phyloP scores from a whole-genome alignment of 2,888 invertebrate genomes.

The Aspidiotus rigidus region DNA sequence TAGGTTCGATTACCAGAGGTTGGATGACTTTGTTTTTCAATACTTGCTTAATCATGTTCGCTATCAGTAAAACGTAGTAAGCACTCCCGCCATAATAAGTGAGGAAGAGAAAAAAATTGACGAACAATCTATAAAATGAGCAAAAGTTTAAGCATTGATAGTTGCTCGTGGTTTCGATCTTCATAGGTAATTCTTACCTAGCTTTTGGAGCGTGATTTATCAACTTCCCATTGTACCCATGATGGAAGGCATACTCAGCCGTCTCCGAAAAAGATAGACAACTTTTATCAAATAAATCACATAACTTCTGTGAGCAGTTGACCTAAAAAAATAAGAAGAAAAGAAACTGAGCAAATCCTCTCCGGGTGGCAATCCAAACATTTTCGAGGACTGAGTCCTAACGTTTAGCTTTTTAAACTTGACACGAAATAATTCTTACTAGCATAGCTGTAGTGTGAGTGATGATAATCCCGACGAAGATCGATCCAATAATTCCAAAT shows the following conservation, averaged over 20 bases:
- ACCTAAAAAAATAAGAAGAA: conserved; percentile 18
- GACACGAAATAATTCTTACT: conserved; percentile 9
- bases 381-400: neutral
- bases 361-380: neutral
- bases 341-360: neutral
- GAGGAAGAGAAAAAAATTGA: conserved; percentile 37
- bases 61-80: conserved; percentile 37
- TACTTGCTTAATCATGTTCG: conserved; percentile 37
- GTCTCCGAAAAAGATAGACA: conserved; percentile 25
- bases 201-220: conserved; percentile 23
- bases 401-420: neutral
- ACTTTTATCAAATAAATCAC: conserved; percentile 20
- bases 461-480: conserved; percentile 23
- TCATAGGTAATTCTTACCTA: conserved; percentile 8
- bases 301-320: conserved; percentile 23
- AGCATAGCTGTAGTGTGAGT: conserved; percentile 26
- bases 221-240: conserved; percentile 23
- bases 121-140: conserved; percentile 35
- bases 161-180: neutral
- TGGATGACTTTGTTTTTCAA: no score
- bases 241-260: conserved; percentile 30
- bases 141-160: neutral
- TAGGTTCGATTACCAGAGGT: no score
- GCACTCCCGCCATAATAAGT: conserved; percentile 38
- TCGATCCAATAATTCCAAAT: neutral